These are phyloP conservation scores for Lagopus muta DNA, from an alignment of 2,113 vertebrate genomes.

Conservation along the genomic window DNA sequence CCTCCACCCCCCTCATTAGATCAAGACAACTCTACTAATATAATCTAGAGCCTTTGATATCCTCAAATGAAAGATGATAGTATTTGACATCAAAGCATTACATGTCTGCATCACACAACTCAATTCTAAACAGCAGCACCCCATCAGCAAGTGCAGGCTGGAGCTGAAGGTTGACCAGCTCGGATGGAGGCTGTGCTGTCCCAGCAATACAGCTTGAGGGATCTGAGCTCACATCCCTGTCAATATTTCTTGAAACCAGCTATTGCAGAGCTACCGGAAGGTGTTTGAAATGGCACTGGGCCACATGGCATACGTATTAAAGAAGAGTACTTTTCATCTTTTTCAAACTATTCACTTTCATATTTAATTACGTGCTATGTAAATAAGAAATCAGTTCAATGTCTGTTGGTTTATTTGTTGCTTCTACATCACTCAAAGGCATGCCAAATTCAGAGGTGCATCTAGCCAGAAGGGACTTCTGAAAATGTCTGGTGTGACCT, in stretches of 20 bases:
- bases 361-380: background rate
- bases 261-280: background rate
- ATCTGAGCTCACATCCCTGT: background rate
- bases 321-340: background rate
- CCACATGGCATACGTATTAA: background rate
- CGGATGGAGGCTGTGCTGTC: background rate
- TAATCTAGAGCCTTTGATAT: background rate
- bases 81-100: background rate
- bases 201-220: background rate
- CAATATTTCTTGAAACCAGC: background rate
- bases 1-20: background rate
- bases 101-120: background rate
- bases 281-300: background rate
- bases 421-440: background rate
- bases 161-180: background rate
- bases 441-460: background rate
- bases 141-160: background rate
- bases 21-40: background rate
- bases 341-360: background rate
- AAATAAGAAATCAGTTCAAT: slow-evolving; percentile 41
- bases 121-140: background rate
- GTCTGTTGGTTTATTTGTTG: background rate
- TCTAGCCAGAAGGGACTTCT: slow-evolving; percentile 33
- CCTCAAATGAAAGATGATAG: background rate
- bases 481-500: slow-evolving; percentile 24